A percentile compares a stretch with the other conserved stretches of the same genome.
These are phyloP conservation scores for Drosophila kuntzei DNA, from an alignment of 2,888 invertebrate species.

Conservation along the genomic window DNA sequence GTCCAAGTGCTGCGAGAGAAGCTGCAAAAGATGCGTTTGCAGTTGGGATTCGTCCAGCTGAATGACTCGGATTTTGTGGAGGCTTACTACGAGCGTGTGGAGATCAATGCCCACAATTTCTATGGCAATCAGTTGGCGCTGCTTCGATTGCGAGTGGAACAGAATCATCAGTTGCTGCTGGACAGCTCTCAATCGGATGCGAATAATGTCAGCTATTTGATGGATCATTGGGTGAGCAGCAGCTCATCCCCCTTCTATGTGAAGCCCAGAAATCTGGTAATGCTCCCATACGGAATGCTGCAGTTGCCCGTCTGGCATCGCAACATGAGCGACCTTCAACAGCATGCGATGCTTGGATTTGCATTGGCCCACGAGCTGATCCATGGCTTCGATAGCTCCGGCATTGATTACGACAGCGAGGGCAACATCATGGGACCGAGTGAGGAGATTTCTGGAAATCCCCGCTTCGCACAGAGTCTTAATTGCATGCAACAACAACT, in stretches of 20 bases:
- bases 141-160: constrained; percentile 69
- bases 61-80: constrained; percentile 71
- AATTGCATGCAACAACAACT: constrained; percentile 81
- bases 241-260: constrained; percentile 83
- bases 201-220: constrained; percentile 60
- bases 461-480: constrained; percentile 72
- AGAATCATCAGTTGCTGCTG: constrained; percentile 62
- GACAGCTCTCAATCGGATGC: constrained; percentile 29
- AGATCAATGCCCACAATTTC: constrained; percentile 73
- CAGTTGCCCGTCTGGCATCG: constrained; percentile 80
- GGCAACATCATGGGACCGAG: constrained; percentile 83
- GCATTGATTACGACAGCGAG: constrained; percentile 81
- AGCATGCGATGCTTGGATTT: constrained; percentile 80
- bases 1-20: constrained; percentile 74
- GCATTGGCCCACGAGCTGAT: constrained; percentile 81
- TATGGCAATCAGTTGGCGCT: constrained; percentile 81
- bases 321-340: constrained; percentile 73
- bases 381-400: constrained; percentile 82
- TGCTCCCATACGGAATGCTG: constrained; percentile 81
- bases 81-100: constrained; percentile 70
- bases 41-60: constrained; percentile 77
- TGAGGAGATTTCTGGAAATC: constrained; percentile 78
- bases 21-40: constrained; percentile 75
- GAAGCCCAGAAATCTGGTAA: constrained; percentile 77
- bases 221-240: constrained; percentile 71